Base-by-base conservation (phyloP, 2,113 vertebrate species). In the Malurus elegans region DNA sequence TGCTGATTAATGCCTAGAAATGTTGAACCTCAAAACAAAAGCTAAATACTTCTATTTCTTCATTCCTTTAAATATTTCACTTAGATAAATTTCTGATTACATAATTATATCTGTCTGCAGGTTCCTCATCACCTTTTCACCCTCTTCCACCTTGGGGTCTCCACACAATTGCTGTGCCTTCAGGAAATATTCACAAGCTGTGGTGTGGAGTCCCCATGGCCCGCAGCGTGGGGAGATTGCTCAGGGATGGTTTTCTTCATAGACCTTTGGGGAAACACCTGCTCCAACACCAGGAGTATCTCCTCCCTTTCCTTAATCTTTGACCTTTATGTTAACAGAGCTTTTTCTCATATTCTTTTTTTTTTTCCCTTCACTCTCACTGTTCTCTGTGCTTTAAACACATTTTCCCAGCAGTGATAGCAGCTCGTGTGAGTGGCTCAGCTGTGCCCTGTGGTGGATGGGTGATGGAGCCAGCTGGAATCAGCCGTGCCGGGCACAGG, bases 401-500 rank as follows among this genome's bases (percentile, higher is more conserved):
- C 14, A 6, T 45, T 90, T 79, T 82, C 8, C 13, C 28, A 66
- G 47, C 26, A n/a, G 8, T 3, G 3, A 6, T 25, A 57, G 6
- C 14, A 38, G 12, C 26, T 36, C 48, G 28, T 75, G 15, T 88
- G 48, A 32, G 5, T 11, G 38, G 4, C 32, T 79, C 19, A 74
- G 32, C 38, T 79, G 38, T 64, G 47, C 9, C 12, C 10, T 61
- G 64, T 5, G 2, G 36, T 74, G 56, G 4, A 31, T 64, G 8
- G 0, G 0, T 28, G 56, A 16, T 57, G 31, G 28, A 66, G 40
- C 25, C 10, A 42, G 14, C n/a, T 67, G 79, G 65, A 82, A 36
- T 29, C 0, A 4, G 15, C 56, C 70, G 40, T 48, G 16, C n/a
- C 16, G 2, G 1, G 19, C 40, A 28, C 2, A 1, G 29, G 16